These are phyloP conservation scores for Ranitomeya imitator DNA, from an alignment of 2,113 vertebrate species.

Conservation along the genomic window DNA sequence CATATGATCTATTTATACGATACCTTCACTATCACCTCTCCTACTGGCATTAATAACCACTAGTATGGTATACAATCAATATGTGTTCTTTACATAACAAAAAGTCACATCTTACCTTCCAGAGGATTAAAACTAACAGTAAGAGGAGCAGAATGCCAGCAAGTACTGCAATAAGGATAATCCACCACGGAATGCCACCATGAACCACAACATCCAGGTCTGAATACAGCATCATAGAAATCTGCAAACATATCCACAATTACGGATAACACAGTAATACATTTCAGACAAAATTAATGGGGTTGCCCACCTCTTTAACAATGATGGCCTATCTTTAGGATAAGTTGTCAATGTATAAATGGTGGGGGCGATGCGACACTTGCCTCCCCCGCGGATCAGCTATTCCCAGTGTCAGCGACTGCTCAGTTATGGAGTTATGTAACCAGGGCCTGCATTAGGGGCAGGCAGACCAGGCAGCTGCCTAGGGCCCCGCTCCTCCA, in stretches of 20 bases:
- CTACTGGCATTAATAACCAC: background rate
- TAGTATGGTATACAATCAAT: background rate
- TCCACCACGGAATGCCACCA: slow-evolving; percentile 87
- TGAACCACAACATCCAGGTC: slow-evolving; percentile 76
- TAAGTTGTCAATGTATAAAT: too few relatives aligned
- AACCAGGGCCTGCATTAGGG: too few relatives aligned
- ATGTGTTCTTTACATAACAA: background rate
- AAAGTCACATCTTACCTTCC: slow-evolving; percentile 80
- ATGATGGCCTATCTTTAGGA: too few relatives aligned
- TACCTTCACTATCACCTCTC: background rate
- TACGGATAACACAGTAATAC: background rate
- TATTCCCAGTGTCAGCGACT: too few relatives aligned
- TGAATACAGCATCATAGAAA: slow-evolving; percentile 85
- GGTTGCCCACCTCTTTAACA: too few relatives aligned
- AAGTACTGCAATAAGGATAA: slow-evolving; percentile 84
- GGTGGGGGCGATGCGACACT: too few relatives aligned
- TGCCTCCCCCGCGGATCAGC: too few relatives aligned
- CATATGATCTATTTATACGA: background rate
- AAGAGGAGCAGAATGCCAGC: slow-evolving; percentile 83
- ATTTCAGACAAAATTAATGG: background rate
- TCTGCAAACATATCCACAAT: slow-evolving; percentile 65
- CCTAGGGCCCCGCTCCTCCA: too few relatives aligned
- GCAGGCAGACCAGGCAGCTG: too few relatives aligned
- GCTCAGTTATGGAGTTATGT: too few relatives aligned
- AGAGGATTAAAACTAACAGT: slow-evolving; percentile 81